Percentiles rank a stretch among this genome's conserved stretches.
These are phyloP conservation scores for Microtus richardsoni DNA, from an alignment of 2,113 vertebrate species.

Conservation along the genomic window DNA sequence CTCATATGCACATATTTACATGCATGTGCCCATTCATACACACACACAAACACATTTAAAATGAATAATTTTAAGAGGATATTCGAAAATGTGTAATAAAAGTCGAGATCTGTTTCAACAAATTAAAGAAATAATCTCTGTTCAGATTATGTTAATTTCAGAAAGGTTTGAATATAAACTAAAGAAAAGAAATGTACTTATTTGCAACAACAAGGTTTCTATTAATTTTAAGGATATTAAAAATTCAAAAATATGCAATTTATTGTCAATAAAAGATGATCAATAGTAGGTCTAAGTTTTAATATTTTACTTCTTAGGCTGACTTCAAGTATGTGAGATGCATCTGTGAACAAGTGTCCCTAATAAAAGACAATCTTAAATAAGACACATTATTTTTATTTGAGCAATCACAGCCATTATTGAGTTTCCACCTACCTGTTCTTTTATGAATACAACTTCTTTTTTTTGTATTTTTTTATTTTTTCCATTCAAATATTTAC, in stretches of 20 bases:
- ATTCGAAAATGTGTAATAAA: not conserved
- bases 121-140: not conserved
- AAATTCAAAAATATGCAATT: not conserved
- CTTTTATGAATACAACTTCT: not conserved
- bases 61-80: not conserved
- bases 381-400: not conserved
- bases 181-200: not conserved
- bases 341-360: not conserved
- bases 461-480: too few species aligned
- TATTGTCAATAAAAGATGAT: not conserved
- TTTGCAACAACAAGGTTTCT: not conserved
- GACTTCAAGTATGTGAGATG: not conserved
- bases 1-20: too few species aligned
- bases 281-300: not conserved
- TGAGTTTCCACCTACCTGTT: not conserved
- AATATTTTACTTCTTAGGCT: not conserved
- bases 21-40: too few species aligned
- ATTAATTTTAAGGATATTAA: not conserved
- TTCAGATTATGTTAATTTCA: conserved; percentile 3
- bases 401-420: not conserved
- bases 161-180: not conserved
- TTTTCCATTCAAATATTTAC: too few species aligned
- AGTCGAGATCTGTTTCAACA: not conserved
- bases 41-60: not conserved
- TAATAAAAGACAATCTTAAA: not conserved